Percentiles rank a stretch among this genome's conserved stretches.
These are phyloP conservation scores for Cromileptes altivelis DNA, from an alignment of 2,113 vertebrate genomes.

Conservation along the genomic window DNA sequence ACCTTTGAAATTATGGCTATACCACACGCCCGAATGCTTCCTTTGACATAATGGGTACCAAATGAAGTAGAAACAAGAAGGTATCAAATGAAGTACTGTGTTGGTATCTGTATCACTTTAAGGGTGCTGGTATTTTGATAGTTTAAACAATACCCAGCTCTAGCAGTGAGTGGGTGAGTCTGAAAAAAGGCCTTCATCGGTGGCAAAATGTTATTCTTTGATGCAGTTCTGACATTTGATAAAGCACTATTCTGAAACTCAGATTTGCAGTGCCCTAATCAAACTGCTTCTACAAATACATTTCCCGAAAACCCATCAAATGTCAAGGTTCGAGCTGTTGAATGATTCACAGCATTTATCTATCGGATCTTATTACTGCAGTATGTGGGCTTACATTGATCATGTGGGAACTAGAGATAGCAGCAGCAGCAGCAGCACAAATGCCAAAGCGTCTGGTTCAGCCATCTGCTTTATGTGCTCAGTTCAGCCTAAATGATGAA, in stretches of 20 bases:
- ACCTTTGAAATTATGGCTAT: too few relatives aligned
- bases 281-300: not conserved
- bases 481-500: conserved; percentile 16
- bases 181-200: not conserved
- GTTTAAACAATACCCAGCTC: too few relatives aligned
- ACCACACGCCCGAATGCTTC: too few relatives aligned
- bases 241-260: not conserved
- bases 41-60: too few relatives aligned
- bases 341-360: conserved; percentile 52
- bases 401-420: conserved; percentile 29
- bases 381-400: conserved; percentile 30
- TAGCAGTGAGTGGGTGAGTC: not conserved
- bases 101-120: too few relatives aligned
- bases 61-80: too few relatives aligned
- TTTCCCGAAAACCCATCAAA: conserved; percentile 28
- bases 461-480: conserved; percentile 43
- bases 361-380: conserved; percentile 29
- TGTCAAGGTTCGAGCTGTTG: not conserved
- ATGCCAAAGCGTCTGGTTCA: conserved; percentile 34
- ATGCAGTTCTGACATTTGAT: conserved; percentile 19
- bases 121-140: too few relatives aligned
- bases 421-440: conserved; percentile 29
- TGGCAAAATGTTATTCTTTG: not conserved
- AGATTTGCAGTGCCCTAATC: not conserved
- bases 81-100: too few relatives aligned